Evolutionary conservation across 92 coral and sea anemone genomes (phyloP).

Genomic region (Scolanthus callimorphus): DNA sequence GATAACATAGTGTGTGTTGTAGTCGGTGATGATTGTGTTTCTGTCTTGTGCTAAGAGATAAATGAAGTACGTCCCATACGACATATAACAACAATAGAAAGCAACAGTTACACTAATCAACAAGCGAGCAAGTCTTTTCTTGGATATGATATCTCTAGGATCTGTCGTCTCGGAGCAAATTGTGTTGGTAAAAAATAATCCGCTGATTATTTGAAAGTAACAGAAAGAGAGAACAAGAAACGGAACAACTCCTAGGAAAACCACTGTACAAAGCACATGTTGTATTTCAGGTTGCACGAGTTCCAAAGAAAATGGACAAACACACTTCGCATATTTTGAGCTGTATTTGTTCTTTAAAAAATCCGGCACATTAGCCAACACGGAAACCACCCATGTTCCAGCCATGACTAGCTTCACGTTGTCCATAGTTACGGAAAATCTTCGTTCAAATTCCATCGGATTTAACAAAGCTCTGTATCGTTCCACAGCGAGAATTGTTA

Average conservation of each 20-base stretch:
- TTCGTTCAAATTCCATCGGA: slow-evolving; percentile 43
- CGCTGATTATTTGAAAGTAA: slow-evolving; percentile 58
- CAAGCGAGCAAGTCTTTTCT: slow-evolving; percentile 52
- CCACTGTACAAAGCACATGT: slow-evolving; percentile 59
- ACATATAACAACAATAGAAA: slow-evolving; percentile 53
- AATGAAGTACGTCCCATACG: slow-evolving; percentile 47
- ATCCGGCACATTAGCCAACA: slow-evolving; percentile 41
- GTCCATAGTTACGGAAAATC: slow-evolving; percentile 27
- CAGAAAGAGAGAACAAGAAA: slow-evolving; percentile 50
- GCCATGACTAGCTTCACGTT: slow-evolving; percentile 35
- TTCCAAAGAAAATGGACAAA: slow-evolving; percentile 63
- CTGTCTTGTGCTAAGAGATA: slow-evolving; percentile 37
- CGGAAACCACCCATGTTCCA: slow-evolving; percentile 35
- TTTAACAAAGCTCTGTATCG: slow-evolving; percentile 68
- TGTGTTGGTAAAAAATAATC: slow-evolving; percentile 58
- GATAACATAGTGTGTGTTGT: slow-evolving; percentile 20
- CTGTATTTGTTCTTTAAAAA: slow-evolving; percentile 45
- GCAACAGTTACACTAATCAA: slow-evolving; percentile 52
- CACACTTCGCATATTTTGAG: slow-evolving; percentile 31
- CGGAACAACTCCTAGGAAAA: slow-evolving; percentile 54
- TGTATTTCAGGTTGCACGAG: slow-evolving; percentile 16
- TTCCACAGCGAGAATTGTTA: slow-evolving; percentile 57
- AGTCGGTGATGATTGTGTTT: slow-evolving; percentile 7
- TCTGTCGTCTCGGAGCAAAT: slow-evolving; percentile 26
- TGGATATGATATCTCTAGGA: slow-evolving; percentile 22